Evolutionary conservation across 2,797 vertebrate genomes (phyloP), one percentile per base, ranked within the genome.

Genomic region (Myotis myotis): DNA sequence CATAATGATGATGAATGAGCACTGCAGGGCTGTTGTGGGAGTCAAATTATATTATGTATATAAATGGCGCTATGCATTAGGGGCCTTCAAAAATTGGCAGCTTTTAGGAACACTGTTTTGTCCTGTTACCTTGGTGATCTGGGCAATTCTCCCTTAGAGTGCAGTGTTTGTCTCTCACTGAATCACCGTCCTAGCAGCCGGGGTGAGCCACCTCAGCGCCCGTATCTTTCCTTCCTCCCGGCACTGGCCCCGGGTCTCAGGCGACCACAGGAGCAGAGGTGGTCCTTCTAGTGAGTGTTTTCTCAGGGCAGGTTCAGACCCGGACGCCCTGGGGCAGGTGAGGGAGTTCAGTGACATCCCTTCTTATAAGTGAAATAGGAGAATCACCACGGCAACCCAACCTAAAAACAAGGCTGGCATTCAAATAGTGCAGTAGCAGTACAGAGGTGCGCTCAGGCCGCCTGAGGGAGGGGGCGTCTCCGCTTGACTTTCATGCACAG

Each of bases 401-500:
- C 68, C 23, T 28, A 3, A 41, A 72, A n/a, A 22, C 20, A 2
- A 68, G 6, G 62, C 3, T 10, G 12, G 33, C 33, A 1, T 22
- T 23, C 1, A 3, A 4, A 15, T 0, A 0, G 53, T 1, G 2
- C 38, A 51, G 11, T 1, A 5, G 23, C 68, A 11, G 23, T 38
- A 28, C 62, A 47, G 19, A 78, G 19, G 38, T 8, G 13, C 15
- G 30, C 33, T 2, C 4, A 9, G 60, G 62, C 16, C 23, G 10
- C 20, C 11, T 28, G 33, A 15, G 12, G 70, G 9, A 1, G 53
- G 33, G 19, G 10, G n/a, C 8, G 0, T 17, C 93, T 78, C 33
- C 51, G 30, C 47, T 20, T 23, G 91, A 41, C 15, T 30, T 3
- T 3, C 22, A 15, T 9, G 36, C 33, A 0, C 1, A 16, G 51